phyloP scores from a whole-genome alignment of 23 tunicate genomes.

The Diplosoma virens region DNA sequence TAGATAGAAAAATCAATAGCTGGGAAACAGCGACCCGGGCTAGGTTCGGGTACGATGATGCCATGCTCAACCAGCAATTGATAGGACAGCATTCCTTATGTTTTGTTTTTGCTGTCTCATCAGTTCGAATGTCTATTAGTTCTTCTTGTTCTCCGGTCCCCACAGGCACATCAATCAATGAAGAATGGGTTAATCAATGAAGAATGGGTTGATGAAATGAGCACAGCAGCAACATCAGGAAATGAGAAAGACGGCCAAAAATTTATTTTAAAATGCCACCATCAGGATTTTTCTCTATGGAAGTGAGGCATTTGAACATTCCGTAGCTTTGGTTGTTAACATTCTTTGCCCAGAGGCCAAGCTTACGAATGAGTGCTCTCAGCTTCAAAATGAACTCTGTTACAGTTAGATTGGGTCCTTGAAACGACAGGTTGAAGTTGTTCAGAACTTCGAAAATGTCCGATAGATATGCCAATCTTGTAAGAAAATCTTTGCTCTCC shows the following conservation, averaged over 20 bases:
- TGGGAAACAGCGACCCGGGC: constrained; percentile 54
- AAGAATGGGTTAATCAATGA: too few relatives aligned
- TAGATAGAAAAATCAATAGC: constrained; percentile 54
- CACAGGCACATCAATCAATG: constrained; percentile 47
- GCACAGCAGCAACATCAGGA: constrained; percentile 53
- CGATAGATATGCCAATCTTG: constrained; percentile 55
- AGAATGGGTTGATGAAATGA: constrained; percentile 42
- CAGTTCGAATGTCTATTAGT: constrained; percentile 53
- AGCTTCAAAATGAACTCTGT: constrained; percentile 38
- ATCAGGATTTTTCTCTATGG: constrained; percentile 41
- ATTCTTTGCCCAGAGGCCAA: constrained; percentile 65
- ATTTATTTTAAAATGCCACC: constrained; percentile 47
- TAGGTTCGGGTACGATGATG: constrained; percentile 36
- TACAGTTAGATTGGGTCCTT: constrained; percentile 60
- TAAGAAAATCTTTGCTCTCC: constrained; percentile 46
- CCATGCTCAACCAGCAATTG: constrained; percentile 67
- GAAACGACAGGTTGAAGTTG: constrained; percentile 56
- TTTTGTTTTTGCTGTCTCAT: constrained; percentile 53
- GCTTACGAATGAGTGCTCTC: constrained; percentile 47
- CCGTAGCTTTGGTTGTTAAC: constrained; percentile 47
- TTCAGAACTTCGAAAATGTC: constrained; percentile 61
- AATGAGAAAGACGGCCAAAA: constrained; percentile 35
- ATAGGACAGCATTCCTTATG: constrained; percentile 64
- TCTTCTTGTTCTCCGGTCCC: constrained; percentile 66
- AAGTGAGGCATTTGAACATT: constrained; percentile 55